A percentile compares a stretch with the other conserved stretches of the same genome.
These are phyloP conservation scores for Thera britannica DNA, from an alignment of 2,888 invertebrate species.

Conservation along the genomic window DNA sequence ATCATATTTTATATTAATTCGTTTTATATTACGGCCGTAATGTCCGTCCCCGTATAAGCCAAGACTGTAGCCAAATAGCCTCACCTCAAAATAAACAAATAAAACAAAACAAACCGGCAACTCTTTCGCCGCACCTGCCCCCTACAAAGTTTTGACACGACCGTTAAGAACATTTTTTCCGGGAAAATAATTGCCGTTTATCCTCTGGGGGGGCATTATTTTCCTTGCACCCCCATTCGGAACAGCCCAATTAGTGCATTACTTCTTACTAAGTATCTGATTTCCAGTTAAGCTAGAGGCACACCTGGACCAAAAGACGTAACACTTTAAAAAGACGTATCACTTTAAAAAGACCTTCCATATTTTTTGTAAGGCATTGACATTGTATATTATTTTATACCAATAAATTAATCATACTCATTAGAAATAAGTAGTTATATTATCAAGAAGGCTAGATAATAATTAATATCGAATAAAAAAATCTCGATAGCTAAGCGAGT, in stretches of 20 bases:
- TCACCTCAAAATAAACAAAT: conserved; percentile 42
- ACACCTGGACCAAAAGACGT: conserved; percentile 38
- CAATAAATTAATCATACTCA: no score
- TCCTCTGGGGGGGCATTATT: conserved; percentile 74
- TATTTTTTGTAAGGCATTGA: background rate
- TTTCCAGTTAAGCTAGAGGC: conserved; percentile 44
- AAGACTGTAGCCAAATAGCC: conserved; percentile 9
- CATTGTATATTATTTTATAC: no score
- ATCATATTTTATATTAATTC: background rate
- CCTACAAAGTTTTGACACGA: conserved; percentile 74
- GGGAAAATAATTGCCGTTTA: conserved; percentile 78
- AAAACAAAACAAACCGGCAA: conserved; percentile 49
- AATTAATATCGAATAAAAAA: no score
- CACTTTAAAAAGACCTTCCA: background rate
- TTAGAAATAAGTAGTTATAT: no score
- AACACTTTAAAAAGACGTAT: background rate
- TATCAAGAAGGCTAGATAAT: no score
- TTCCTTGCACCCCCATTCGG: conserved; percentile 71
- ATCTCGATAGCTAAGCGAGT: no score
- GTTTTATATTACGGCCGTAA: background rate
- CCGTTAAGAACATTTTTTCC: conserved; percentile 66
- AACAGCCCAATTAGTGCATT: conserved; percentile 77
- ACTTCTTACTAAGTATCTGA: conserved; percentile 61
- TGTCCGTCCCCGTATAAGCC: background rate
- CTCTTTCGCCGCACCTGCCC: conserved; percentile 72